These are phyloP conservation scores for Esox niger DNA, from an alignment of 2,113 vertebrate genomes.

Conservation along the genomic window DNA sequence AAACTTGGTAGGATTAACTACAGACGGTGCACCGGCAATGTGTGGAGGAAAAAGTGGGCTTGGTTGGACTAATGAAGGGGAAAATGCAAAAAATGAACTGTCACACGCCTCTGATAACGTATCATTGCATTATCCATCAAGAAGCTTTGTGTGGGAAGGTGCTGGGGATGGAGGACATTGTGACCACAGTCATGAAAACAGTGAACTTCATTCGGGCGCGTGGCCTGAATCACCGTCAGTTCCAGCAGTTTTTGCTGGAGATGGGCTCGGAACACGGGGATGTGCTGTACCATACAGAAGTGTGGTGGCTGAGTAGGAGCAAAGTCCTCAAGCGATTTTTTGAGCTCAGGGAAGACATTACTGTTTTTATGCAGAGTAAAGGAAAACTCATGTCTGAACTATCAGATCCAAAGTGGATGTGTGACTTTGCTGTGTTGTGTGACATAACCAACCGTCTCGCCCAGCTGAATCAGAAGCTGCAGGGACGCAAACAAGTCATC, in stretches of 20 bases:
- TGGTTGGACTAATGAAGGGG: too few species aligned
- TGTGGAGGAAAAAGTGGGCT: conserved; percentile 21
- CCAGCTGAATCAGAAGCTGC: conserved; percentile 36
- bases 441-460: conserved; percentile 32
- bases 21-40: conserved; percentile 14
- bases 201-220: conserved; percentile 62
- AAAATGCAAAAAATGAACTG: too few species aligned
- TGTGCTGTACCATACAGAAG: conserved; percentile 27
- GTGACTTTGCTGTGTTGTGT: too few species aligned
- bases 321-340: too few species aligned
- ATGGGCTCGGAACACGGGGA: conserved; percentile 27
- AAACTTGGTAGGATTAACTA: conserved; percentile 36
- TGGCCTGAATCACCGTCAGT: conserved; percentile 55
- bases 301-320: too few species aligned
- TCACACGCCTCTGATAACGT: too few species aligned
- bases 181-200: conserved; percentile 28
- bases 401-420: conserved; percentile 32
- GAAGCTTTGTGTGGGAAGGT: too few species aligned
- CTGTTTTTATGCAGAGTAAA: conserved; percentile 38
- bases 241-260: conserved; percentile 49
- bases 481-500: conserved; percentile 37
- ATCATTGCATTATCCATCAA: too few species aligned
- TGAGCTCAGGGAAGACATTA: conserved; percentile 34
- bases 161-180: conserved; percentile 16
- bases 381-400: conserved; percentile 23